phyloP scores from a whole-genome alignment of 2,888 invertebrate species.

The Chloroclysta siterata region DNA sequence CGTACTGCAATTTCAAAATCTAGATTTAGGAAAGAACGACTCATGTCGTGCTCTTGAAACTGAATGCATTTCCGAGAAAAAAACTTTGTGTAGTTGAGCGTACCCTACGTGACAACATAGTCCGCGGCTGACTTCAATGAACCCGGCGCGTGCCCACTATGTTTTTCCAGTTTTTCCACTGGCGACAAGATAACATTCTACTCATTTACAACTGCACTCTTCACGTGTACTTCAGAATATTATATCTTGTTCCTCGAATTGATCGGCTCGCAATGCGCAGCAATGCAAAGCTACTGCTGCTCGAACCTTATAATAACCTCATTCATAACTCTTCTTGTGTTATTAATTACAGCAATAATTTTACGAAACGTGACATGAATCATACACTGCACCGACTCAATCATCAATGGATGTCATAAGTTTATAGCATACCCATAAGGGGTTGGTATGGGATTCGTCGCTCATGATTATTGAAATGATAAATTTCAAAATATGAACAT shows the following conservation, averaged over 20 bases:
- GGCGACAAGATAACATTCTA: constrained; percentile 40
- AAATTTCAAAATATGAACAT: constrained; percentile 65
- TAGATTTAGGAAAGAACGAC: constrained; percentile 69
- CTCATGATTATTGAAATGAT: constrained; percentile 68
- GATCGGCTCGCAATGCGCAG: constrained; percentile 13
- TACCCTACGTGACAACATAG: constrained; percentile 65
- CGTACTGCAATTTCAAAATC: constrained; percentile 73
- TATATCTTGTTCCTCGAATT: constrained; percentile 48
- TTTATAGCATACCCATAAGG: constrained; percentile 61
- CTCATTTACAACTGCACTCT: constrained; percentile 45
- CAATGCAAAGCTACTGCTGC: constrained; percentile 8
- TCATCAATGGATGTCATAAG: constrained; percentile 62
- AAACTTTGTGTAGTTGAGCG: constrained; percentile 49
- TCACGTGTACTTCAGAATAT: constrained; percentile 45
- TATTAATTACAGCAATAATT: constrained; percentile 58
- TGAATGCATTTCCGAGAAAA: constrained; percentile 70
- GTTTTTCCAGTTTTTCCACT: constrained; percentile 64
- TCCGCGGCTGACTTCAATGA: constrained; percentile 66
- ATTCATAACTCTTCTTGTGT: constrained; percentile 40
- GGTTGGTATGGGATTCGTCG: constrained; percentile 46
- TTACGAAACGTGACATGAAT: constrained; percentile 68
- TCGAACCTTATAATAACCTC: constrained; percentile 52
- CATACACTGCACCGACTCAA: constrained; percentile 54
- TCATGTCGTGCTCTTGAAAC: constrained; percentile 63
- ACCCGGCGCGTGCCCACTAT: constrained; percentile 53